Base-by-base conservation (phyloP, 2,113 vertebrate species). In the Oplegnathus fasciatus region DNA sequence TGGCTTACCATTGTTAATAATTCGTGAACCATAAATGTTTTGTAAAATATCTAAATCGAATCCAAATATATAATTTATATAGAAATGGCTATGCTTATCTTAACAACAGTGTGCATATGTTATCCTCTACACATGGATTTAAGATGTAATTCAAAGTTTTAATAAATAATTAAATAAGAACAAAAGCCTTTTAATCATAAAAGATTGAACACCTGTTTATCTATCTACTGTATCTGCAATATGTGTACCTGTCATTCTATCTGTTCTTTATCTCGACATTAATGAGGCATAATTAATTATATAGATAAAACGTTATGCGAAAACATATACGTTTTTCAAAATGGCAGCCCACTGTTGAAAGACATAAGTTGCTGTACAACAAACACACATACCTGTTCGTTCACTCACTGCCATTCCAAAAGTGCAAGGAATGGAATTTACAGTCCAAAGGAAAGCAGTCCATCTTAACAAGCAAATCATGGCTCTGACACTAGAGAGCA, bases 401-500 rank as follows among this genome's bases (percentile, higher is more conserved):
- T 98, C 96, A 79, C 93, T 96, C 87, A 97, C 94, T 20, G 94
- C 94, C 96, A 96, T 96, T 42, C 96, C 96, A 89, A 86, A 77
- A 62, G 94, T 92, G 86, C 91, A 84, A 85, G 94, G 96, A 91
- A 97, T 85, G 83, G 95, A 88, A 87, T 93, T 74, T 89, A 94
- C 86, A 89, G 94, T 90, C 95, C 96, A 97, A 89, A 98, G 88
- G 89, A 97, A 95, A 94, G 95, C 70, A 86, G 92, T 92, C 96
- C 95, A 97, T 91, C 91, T 95, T 89, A 95, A 93, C 80, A 85
- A 14, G 91, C 86, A 76, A 93, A 91, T 96, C 98, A 99, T 99
- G 91, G 94, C 93, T 94, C 65, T 90, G 89, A 91, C 93, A 93
- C 96, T 95, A 94, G 92, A 91, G 92, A 95, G 94, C 91, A 89